Conservation (phyloP, 2,888 invertebrate genomes). For the Spisula solida region DNA sequence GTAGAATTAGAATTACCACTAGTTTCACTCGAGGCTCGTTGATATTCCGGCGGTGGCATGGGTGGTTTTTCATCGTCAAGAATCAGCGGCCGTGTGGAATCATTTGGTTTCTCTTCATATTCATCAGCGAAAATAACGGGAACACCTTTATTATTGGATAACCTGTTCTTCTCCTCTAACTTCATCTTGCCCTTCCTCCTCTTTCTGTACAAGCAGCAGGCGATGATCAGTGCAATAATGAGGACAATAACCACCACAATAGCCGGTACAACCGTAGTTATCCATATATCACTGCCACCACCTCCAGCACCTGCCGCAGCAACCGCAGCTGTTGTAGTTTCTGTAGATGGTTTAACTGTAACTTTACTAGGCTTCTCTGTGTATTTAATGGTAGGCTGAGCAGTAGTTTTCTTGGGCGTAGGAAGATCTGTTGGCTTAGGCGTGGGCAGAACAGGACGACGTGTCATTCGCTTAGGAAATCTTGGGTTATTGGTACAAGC, state of each 20-base stretch:
- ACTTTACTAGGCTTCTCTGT: slow-evolving; percentile 52
- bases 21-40: slow-evolving; percentile 81
- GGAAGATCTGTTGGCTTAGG: slow-evolving; percentile 42
- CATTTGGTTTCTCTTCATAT: slow-evolving; percentile 95
- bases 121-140: slow-evolving; percentile 98
- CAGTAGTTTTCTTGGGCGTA: slow-evolving; percentile 19
- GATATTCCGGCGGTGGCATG: slow-evolving; percentile 83
- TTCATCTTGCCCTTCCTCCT: slow-evolving; percentile 94
- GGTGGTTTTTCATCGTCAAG: slow-evolving; percentile 98
- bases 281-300: slow-evolving; percentile 86
- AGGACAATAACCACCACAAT: slow-evolving; percentile 94
- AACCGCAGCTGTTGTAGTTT: slow-evolving; percentile 46
- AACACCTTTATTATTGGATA: slow-evolving; percentile 90
- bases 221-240: slow-evolving; percentile 94
- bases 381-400: slow-evolving; percentile 51
- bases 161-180: slow-evolving; percentile 91
- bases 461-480: slow-evolving; percentile 74
- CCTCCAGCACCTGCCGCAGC: slow-evolving; percentile 68
- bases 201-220: slow-evolving; percentile 95
- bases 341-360: slow-evolving; percentile 9
- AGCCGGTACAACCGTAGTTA: slow-evolving; percentile 95
- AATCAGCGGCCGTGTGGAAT: slow-evolving; percentile 95
- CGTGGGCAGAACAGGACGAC: slow-evolving; percentile 28
- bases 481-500: slow-evolving; percentile 87
- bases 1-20: slow-evolving; percentile 82